phyloP scores from a whole-genome alignment of 1,140 invertebrate species.

The Luehdorfia chinensis region DNA sequence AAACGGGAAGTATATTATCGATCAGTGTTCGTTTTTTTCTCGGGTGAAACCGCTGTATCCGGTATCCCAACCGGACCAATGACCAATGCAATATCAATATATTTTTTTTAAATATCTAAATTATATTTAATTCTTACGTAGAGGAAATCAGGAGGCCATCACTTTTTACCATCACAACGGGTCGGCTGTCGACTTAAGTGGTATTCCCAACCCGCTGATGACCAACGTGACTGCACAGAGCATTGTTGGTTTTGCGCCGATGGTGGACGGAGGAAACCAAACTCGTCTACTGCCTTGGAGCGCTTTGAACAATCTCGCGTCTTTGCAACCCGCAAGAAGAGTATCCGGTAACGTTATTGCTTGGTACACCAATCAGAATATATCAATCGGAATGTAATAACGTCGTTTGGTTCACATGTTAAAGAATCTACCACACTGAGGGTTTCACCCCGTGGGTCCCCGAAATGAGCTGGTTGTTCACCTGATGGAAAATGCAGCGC shows the following conservation, averaged over 20 bases:
- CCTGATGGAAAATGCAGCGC: too few species aligned
- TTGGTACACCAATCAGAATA: background rate
- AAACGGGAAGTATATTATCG: too few species aligned
- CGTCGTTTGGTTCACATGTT: too few species aligned
- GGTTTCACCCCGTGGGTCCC: too few species aligned
- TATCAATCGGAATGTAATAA: background rate
- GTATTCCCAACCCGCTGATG: conserved; percentile 38
- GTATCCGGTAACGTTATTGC: conserved; percentile 1
- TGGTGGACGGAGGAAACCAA: conserved; percentile 12
- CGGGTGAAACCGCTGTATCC: too few species aligned
- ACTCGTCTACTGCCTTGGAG: conserved; percentile 21
- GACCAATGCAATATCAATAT: too few species aligned
- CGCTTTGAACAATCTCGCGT: conserved; percentile 19
- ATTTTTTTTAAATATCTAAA: too few species aligned
- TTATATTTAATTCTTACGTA: too few species aligned
- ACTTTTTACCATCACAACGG: conserved; percentile 53
- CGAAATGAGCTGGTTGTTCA: too few species aligned
- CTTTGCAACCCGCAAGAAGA: background rate
- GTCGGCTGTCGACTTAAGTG: conserved; percentile 38
- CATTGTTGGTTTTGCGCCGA: conserved; percentile 39
- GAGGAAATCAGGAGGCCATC: conserved; percentile 49
- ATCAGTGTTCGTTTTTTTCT: too few species aligned
- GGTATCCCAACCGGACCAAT: too few species aligned
- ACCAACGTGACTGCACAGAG: conserved; percentile 57
- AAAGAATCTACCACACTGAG: too few species aligned